Percentiles rank a stretch among this genome's conserved stretches.
Conservation (phyloP, 1,140 invertebrate species). For the Nylanderia fulva region DNA sequence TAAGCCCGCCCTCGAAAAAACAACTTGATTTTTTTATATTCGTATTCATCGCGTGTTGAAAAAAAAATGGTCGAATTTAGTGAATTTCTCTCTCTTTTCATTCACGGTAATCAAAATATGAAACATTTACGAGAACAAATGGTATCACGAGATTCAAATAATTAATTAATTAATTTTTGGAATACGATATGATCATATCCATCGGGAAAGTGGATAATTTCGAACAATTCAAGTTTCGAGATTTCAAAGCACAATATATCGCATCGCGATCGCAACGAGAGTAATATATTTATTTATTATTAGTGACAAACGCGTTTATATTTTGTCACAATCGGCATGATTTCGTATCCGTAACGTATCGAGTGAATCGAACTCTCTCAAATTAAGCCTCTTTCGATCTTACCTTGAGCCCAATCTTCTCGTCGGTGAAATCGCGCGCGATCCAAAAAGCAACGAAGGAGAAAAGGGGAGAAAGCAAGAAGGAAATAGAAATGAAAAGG, state of each 20-base stretch:
- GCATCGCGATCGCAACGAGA: neutral
- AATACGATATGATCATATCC: neutral
- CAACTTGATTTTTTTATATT: neutral
- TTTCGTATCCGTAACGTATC: neutral
- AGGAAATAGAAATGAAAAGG: neutral
- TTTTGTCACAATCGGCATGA: neutral
- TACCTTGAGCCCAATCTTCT: slow-evolving; percentile 26
- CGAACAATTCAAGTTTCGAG: neutral
- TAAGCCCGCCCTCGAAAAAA: neutral
- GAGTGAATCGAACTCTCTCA: neutral
- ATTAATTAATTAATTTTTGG: neutral
- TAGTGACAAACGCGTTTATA: too few species aligned
- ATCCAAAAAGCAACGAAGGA: neutral
- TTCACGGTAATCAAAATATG: neutral
- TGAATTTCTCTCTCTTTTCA: neutral
- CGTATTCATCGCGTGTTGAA: too few species aligned
- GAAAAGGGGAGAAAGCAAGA: neutral
- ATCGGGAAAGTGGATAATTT: neutral
- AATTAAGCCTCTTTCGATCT: neutral
- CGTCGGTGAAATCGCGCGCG: neutral
- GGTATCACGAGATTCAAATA: neutral
- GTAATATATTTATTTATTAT: neutral
- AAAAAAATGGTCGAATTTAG: neutral
- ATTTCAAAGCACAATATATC: neutral
- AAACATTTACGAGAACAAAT: neutral